Percentiles rank a stretch among this genome's conserved stretches.
Evolutionary conservation across 2,797 vertebrate genomes (phyloP).

Genomic region (Sebastes cheni): DNA sequence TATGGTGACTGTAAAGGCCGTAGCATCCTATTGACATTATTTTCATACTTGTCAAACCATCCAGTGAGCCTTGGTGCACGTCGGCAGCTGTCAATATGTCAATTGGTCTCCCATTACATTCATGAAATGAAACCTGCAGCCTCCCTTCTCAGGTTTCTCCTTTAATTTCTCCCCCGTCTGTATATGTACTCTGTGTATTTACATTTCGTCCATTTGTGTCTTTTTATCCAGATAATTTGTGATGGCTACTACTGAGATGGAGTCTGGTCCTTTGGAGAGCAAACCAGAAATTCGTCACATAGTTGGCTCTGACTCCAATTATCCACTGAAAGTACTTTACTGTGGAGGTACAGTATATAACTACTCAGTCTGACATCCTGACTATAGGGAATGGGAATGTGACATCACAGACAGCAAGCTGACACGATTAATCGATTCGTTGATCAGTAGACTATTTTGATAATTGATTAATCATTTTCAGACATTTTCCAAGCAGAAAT

Average conservation of each 20-base stretch:
- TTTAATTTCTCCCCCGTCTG: background rate
- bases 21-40: background rate
- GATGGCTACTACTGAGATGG: conserved; percentile 92
- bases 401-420: background rate
- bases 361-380: background rate
- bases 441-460: no score
- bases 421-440: background rate
- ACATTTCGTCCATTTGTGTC: background rate
- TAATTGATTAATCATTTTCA: no score
- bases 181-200: background rate
- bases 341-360: conserved; percentile 87
- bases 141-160: background rate
- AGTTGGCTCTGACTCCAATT: conserved; percentile 80
- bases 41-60: background rate
- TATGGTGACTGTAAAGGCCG: background rate
- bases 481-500: no score
- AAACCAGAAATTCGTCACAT: conserved; percentile 76
- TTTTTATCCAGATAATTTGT: conserved; percentile 63
- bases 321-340: conserved; percentile 94
- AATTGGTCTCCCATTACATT: no score
- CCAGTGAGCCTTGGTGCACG: background rate
- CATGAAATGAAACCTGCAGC: no score
- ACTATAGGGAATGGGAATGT: background rate
- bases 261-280: conserved; percentile 85
- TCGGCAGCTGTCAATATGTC: background rate